phyloP scores from a whole-genome alignment of 2,888 invertebrate species.

The Epinotia bilunana region DNA sequence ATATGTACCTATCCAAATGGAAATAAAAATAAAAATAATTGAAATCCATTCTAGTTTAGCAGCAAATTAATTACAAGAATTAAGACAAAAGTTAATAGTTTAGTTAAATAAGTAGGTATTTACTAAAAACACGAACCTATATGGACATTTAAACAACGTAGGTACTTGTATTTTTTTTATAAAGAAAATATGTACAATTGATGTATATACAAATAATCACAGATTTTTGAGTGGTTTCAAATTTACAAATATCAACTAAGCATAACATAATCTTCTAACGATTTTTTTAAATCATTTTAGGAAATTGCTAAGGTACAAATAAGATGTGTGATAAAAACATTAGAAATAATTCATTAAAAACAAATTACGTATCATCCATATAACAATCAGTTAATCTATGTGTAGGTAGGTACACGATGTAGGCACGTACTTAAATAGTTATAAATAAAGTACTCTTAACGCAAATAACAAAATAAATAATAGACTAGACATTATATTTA shows the following conservation, averaged over 20 bases:
- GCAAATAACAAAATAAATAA: conserved; percentile 19
- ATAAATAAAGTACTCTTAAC: conserved; percentile 36
- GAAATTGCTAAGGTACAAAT: not conserved
- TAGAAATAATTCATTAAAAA: not conserved
- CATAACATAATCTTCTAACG: not conserved
- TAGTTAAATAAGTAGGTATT: not conserved
- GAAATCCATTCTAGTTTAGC: no score
- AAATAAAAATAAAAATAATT: not conserved
- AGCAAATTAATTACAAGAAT: no score
- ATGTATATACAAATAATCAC: conserved; percentile 26
- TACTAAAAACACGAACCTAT: not conserved
- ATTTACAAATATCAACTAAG: conserved; percentile 32
- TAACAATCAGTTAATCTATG: not conserved
- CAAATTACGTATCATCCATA: not conserved
- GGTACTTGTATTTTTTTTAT: conserved; percentile 1
- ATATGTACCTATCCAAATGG: no score
- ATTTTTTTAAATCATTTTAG: not conserved
- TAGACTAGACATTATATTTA: conserved; percentile 66
- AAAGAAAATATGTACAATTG: not conserved
- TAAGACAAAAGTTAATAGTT: no score
- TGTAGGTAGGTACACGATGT: conserved; percentile 14
- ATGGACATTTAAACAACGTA: not conserved
- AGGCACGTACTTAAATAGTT: not conserved
- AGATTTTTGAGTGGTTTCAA: conserved; percentile 42
- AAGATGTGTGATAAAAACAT: not conserved